Evolutionary conservation across 1,140 invertebrate genomes (phyloP), one percentile per base, ranked within the genome.

Genomic region (Conus ventricosus): DNA sequence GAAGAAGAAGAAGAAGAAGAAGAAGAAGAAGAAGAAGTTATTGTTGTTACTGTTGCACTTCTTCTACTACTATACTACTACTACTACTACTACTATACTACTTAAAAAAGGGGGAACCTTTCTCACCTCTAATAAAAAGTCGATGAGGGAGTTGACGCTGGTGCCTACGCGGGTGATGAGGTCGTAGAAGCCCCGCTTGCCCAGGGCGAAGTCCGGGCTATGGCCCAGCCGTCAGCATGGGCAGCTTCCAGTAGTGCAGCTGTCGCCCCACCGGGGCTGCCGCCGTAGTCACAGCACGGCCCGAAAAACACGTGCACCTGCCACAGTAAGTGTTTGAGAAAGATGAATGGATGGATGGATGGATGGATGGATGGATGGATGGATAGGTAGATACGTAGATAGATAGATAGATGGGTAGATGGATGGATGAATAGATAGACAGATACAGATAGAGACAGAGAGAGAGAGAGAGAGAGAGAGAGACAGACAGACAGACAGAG

Each of bases 181-280:
- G 4, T 96, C 96, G 94, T 97, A 99, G 93, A 93, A 82, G 92
- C 92, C 92, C 93, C 93, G 75, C 92, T 92, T 92, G 90, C 90
- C 71, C 3, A 71, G 63, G 5, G 89, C 96, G 94, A 98, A 98
- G 80, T 97, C 97, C 97, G 96, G 1, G 97, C 97, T 92, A 97
- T 97, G 0, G 97, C 98, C 97, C 97, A 0, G 98, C 97, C 0
- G 98, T 98, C 8, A 99, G 92, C 13, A 99, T 96, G 0, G 98
- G 98, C n/a, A 98, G 97, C 10, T 97, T 92, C 98, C 98, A 99
- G 53, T 90, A 92, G 67, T 88, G 67, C 4, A 97, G 96, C 94
- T 98, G 98, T 27, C 98, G 96, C 1, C 97, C 97, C 6, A 99
- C 97, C 0, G 98, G 98, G 0, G 98, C 98, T 84, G 98, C 96